Conservation (phyloP, 2,797 vertebrate genomes). For the Tympanoctomys barrerae region DNA sequence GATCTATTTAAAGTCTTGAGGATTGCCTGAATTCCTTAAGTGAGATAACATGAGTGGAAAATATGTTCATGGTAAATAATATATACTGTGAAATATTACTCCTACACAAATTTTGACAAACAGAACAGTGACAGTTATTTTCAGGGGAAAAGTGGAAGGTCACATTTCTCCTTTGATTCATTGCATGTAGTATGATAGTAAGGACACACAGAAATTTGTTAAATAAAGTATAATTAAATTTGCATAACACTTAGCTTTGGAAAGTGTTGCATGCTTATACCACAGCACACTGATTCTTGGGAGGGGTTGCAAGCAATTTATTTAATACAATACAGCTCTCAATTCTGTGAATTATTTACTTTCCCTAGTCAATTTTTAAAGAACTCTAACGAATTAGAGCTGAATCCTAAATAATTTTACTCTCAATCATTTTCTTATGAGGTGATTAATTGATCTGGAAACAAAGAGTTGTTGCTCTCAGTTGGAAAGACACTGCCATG, state of each 20-base stretch:
- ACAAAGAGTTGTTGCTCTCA: not conserved
- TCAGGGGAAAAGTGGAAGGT: not conserved
- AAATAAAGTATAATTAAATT: slow-evolving; percentile 46
- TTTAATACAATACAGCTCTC: not conserved
- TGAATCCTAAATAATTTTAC: slow-evolving; percentile 5
- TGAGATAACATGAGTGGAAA: not conserved
- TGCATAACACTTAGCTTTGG: not conserved
- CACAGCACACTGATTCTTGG: not conserved
- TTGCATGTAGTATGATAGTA: not conserved
- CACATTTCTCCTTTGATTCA: not conserved
- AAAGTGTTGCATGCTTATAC: slow-evolving; percentile 12
- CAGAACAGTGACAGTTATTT: not conserved
- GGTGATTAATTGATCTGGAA: not conserved
- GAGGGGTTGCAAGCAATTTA: not conserved
- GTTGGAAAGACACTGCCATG: not conserved
- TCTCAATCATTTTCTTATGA: not conserved
- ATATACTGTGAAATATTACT: not conserved
- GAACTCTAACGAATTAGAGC: not conserved
- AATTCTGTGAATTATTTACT: slow-evolving; percentile 43
- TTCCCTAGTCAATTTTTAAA: not conserved
- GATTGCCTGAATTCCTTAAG: slow-evolving; percentile 14
- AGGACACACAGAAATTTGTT: slow-evolving; percentile 26
- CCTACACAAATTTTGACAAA: slow-evolving; percentile 11
- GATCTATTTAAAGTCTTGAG: not conserved
- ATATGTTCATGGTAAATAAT: slow-evolving; percentile 16